Percentiles rank a stretch among this genome's conserved stretches.
Evolutionary conservation across 1,140 invertebrate species (phyloP).

Genomic region (Drusus annulatus): DNA sequence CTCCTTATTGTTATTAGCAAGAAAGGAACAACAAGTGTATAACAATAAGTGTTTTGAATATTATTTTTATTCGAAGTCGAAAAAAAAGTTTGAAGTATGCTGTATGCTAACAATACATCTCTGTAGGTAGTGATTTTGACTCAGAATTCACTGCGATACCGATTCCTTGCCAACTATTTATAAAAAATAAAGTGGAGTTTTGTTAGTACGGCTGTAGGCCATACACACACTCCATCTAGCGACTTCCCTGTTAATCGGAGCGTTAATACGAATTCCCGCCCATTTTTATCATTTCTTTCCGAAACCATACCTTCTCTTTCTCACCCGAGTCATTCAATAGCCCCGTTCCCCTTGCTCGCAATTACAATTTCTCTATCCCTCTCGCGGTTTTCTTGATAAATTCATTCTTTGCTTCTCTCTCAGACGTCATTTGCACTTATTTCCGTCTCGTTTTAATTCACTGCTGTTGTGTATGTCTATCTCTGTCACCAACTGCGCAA

Average conservation of each 20-base stretch:
- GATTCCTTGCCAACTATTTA: no score
- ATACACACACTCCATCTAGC: slow-evolving; percentile 23
- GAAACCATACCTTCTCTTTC: neutral
- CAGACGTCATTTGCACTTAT: neutral
- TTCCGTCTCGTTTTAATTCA: slow-evolving; percentile 4
- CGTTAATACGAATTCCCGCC: slow-evolving; percentile 42
- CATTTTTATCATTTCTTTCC: slow-evolving; percentile 20
- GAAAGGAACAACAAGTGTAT: no score
- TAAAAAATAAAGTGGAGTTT: neutral
- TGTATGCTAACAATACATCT: no score
- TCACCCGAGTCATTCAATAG: neutral
- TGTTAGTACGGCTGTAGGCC: neutral
- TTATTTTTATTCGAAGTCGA: no score
- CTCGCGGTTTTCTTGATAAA: slow-evolving; percentile 10
- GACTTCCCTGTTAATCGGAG: slow-evolving; percentile 24
- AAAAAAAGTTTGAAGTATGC: no score
- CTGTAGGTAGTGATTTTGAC: no score
- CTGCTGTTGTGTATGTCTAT: neutral
- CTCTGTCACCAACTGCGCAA: neutral
- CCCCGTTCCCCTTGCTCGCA: neutral
- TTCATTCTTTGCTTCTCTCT: slow-evolving; percentile 18
- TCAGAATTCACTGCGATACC: no score
- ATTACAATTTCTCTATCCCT: slow-evolving; percentile 21
- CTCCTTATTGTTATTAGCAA: no score
- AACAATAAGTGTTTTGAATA: no score